phyloP scores from a whole-genome alignment of 2,888 invertebrate genomes.

The Noctua pronuba region DNA sequence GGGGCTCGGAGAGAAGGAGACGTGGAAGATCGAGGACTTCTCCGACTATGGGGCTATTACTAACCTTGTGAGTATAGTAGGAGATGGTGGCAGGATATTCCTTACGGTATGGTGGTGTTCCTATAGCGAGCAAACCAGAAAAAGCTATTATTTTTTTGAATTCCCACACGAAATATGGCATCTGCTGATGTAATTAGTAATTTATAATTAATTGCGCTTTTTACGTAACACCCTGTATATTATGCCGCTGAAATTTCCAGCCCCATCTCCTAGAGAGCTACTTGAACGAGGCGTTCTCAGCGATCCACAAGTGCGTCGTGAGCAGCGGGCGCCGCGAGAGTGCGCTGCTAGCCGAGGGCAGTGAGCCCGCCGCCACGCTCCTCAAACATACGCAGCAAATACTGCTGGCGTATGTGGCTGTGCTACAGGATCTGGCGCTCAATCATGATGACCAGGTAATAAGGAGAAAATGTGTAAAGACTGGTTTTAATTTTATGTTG shows the following conservation, averaged over 20 bases:
- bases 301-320: constrained; percentile 85
- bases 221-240: no score
- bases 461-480: not conserved
- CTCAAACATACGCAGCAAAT: constrained; percentile 90
- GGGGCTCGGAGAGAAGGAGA: constrained; percentile 93
- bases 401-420: constrained; percentile 91
- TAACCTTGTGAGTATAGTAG: constrained; percentile 91
- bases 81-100: not conserved
- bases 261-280: constrained; percentile 83
- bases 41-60: constrained; percentile 97
- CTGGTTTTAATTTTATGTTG: no score
- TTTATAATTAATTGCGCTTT: no score
- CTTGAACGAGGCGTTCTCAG: constrained; percentile 82
- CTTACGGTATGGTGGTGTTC: not conserved
- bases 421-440: constrained; percentile 88
- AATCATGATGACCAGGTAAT: constrained; percentile 91
- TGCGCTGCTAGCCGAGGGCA: constrained; percentile 82
- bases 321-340: constrained; percentile 83
- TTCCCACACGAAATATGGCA: not conserved
- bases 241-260: no score
- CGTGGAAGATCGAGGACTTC: constrained; percentile 96
- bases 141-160: not conserved
- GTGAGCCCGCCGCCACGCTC: constrained; percentile 78
- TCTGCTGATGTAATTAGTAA: not conserved
- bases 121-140: not conserved